Evolutionary conservation across 2,113 vertebrate species (phyloP).

Genomic region (Gasterosteus nipponicus): DNA sequence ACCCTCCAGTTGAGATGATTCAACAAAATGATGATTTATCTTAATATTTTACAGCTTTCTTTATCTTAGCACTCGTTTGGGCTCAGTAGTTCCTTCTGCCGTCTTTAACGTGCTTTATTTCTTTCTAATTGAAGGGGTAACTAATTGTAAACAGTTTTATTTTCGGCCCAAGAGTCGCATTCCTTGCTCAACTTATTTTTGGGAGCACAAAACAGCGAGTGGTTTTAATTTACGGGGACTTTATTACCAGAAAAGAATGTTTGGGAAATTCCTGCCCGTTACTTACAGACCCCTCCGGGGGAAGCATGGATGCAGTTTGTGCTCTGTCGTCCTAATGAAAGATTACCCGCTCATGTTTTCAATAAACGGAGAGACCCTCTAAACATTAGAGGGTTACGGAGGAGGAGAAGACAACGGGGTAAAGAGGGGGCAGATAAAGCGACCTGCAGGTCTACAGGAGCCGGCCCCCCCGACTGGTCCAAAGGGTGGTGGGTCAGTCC

Average conservation of each 20-base stretch:
- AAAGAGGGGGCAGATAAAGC: constrained; percentile 30
- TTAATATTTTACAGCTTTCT: not conserved
- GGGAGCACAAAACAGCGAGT: constrained; percentile 64
- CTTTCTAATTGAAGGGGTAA: constrained; percentile 19
- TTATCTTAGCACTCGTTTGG: not conserved
- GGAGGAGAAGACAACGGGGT: not conserved
- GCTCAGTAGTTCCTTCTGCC: constrained; percentile 16
- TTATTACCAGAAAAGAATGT: constrained; percentile 76
- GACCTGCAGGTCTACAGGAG: not conserved
- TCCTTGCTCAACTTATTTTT: constrained; percentile 64
- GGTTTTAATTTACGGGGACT: constrained; percentile 76
- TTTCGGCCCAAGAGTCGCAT: constrained; percentile 60
- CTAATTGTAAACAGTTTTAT: constrained; percentile 59
- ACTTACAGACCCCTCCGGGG: constrained; percentile 55
- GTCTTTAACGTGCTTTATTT: constrained; percentile 24
- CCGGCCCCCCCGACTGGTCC: constrained; percentile 24
- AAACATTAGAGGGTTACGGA: constrained; percentile 27
- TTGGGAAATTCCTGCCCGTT: constrained; percentile 67
- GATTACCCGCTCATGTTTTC: constrained; percentile 68
- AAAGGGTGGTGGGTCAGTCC: constrained; percentile 31
- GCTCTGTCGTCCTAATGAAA: constrained; percentile 60
- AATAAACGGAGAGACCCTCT: constrained; percentile 61
- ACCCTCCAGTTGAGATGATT: constrained; percentile 24
- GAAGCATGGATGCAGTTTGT: constrained; percentile 39
- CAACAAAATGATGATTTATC: not conserved